phyloP scores from a whole-genome alignment of 2,113 vertebrate species.

The Hirundichthys speculiger region DNA sequence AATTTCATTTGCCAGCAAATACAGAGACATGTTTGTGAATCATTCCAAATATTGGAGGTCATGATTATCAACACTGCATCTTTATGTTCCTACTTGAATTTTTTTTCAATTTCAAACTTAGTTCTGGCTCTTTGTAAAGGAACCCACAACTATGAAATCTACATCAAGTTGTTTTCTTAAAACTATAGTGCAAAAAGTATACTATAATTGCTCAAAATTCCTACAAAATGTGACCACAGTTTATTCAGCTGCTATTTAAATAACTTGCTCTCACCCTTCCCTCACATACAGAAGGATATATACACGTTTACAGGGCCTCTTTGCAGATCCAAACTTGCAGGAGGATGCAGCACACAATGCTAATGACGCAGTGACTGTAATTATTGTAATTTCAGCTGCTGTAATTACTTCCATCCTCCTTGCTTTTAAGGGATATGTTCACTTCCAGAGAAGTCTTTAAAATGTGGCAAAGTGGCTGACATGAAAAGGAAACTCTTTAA shows the following conservation, averaged over 20 bases:
- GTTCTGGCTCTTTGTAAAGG: too few species aligned
- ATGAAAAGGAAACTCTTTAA: slow-evolving; percentile 50
- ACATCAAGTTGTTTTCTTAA: too few species aligned
- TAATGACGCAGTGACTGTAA: slow-evolving; percentile 52
- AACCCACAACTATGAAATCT: too few species aligned
- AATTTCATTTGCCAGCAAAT: not conserved
- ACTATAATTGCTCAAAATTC: not conserved
- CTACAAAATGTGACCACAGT: slow-evolving; percentile 11
- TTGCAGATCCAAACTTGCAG: slow-evolving; percentile 35
- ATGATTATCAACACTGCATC: too few species aligned
- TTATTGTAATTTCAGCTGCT: slow-evolving; percentile 60
- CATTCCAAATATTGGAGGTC: too few species aligned
- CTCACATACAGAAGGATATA: slow-evolving; percentile 15
- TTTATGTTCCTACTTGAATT: too few species aligned
- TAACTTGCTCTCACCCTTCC: slow-evolving; percentile 6
- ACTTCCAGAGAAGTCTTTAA: slow-evolving; percentile 44
- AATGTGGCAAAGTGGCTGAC: slow-evolving; percentile 42
- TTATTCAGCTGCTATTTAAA: slow-evolving; percentile 35
- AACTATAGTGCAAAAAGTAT: too few species aligned
- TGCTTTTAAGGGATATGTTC: slow-evolving; percentile 61
- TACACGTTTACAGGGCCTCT: slow-evolving; percentile 10
- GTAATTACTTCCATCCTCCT: slow-evolving; percentile 71
- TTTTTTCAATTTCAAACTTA: too few species aligned
- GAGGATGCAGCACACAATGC: slow-evolving; percentile 36
- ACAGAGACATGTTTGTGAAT: not conserved